Conservation (phyloP, 2,888 invertebrate genomes). For the Therioaphis trifolii region DNA sequence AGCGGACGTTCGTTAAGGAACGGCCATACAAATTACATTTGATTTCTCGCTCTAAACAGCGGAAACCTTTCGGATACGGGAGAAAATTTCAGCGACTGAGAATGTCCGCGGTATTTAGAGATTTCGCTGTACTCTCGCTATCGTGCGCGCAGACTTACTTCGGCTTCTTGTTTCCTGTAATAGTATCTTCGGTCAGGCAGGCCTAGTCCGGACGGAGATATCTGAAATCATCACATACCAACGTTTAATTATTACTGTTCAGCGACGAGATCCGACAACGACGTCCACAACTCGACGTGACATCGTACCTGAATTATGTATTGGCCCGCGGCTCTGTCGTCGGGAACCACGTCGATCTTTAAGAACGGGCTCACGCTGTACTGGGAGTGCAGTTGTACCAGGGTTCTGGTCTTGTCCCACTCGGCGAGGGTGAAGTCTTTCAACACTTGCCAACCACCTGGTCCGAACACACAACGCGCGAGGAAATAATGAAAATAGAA, state of each 20-base stretch:
- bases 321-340: constrained; percentile 70
- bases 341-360: constrained; percentile 71
- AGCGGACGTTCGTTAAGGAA: no score
- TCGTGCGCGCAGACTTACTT: constrained; percentile 68
- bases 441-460: constrained; percentile 72
- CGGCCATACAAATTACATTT: no score
- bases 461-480: neutral
- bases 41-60: no score
- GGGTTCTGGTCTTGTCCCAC: constrained; percentile 69
- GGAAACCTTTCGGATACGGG: no score
- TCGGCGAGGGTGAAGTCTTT: constrained; percentile 69
- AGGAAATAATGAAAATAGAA: neutral
- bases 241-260: neutral
- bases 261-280: no score
- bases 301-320: constrained; percentile 70
- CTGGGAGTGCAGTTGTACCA: constrained; percentile 70
- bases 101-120: no score
- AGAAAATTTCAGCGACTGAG: no score
- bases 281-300: neutral
- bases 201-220: constrained; percentile 72
- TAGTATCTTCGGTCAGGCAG: constrained; percentile 72
- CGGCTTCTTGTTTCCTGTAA: constrained; percentile 68
- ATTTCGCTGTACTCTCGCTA: no score
- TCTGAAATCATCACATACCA: constrained; percentile 22
- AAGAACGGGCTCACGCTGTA: constrained; percentile 72